These are phyloP conservation scores for Tragopan temminckii DNA, from an alignment of 2,797 vertebrate genomes.

Conservation along the genomic window DNA sequence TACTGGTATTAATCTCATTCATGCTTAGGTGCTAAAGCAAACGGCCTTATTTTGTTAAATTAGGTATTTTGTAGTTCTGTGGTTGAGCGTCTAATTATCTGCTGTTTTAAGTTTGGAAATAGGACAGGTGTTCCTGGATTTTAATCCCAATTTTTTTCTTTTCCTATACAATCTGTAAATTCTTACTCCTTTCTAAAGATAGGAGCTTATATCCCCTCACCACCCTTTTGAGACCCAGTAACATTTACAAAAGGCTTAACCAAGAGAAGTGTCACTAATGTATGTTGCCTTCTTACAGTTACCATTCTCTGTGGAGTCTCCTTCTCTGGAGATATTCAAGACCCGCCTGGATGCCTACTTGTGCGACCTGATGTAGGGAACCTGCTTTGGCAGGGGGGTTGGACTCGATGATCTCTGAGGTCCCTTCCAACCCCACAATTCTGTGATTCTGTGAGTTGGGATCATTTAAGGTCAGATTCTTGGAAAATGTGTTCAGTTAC, in stretches of 20 bases:
- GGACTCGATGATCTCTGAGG: no score
- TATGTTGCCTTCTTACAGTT: background rate
- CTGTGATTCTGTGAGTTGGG: no score
- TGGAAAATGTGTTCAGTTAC: background rate
- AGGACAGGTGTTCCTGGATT: background rate
- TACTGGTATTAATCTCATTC: background rate
- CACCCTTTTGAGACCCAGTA: background rate
- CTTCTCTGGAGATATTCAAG: no score
- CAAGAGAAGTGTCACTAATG: background rate
- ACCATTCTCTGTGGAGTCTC: background rate
- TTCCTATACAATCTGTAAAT: background rate
- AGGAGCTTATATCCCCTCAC: background rate
- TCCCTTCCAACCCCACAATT: no score
- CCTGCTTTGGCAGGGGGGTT: no score
- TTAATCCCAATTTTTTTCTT: constrained; percentile 29
- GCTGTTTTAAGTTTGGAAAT: constrained; percentile 20
- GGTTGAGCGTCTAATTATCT: constrained; percentile 15
- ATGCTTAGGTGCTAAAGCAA: background rate
- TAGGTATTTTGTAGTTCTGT: background rate
- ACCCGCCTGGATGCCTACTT: no score
- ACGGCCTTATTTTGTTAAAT: background rate
- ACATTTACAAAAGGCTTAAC: background rate
- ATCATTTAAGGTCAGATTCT: background rate
- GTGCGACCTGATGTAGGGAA: no score
- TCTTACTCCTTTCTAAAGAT: background rate